Conservation (phyloP, 23 tunicate genomes). For the Trididemnum clinides region DNA sequence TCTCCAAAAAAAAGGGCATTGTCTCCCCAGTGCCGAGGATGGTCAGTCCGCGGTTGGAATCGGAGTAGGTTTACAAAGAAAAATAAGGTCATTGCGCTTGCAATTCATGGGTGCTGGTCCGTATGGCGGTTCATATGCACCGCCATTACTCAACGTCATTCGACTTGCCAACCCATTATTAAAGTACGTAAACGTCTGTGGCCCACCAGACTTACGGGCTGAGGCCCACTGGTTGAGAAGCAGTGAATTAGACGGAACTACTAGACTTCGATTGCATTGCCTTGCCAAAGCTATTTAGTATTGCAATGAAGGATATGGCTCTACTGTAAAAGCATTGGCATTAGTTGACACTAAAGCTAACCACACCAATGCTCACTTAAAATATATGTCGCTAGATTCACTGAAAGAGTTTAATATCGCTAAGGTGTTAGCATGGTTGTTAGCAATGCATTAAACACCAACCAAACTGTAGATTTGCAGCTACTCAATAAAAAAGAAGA, state of each 20-base stretch:
- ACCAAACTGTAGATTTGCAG: not conserved
- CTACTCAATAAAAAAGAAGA: not conserved
- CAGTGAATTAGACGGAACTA: conserved; percentile 2
- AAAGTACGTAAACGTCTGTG: too few relatives aligned
- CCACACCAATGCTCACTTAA: conserved; percentile 12
- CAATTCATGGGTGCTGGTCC: too few relatives aligned
- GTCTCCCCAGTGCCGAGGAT: too few relatives aligned
- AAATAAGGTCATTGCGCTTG: too few relatives aligned
- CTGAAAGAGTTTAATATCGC: not conserved
- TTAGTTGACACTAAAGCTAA: conserved; percentile 16
- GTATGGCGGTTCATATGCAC: too few relatives aligned
- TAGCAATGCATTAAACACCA: conserved; percentile 9
- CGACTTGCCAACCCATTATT: too few relatives aligned
- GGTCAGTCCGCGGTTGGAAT: too few relatives aligned
- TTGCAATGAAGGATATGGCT: not conserved
- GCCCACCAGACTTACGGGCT: too few relatives aligned
- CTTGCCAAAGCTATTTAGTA: not conserved
- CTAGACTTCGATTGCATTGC: not conserved
- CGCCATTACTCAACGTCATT: too few relatives aligned
- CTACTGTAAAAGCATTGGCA: not conserved
- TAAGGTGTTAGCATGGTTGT: conserved; percentile 6
- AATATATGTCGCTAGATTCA: not conserved
- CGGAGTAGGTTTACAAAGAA: too few relatives aligned
- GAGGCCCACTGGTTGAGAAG: too few relatives aligned
- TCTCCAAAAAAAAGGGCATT: too few relatives aligned